These are phyloP conservation scores for Allobates femoralis DNA, from an alignment of 2,797 vertebrate genomes.

Conservation along the genomic window DNA sequence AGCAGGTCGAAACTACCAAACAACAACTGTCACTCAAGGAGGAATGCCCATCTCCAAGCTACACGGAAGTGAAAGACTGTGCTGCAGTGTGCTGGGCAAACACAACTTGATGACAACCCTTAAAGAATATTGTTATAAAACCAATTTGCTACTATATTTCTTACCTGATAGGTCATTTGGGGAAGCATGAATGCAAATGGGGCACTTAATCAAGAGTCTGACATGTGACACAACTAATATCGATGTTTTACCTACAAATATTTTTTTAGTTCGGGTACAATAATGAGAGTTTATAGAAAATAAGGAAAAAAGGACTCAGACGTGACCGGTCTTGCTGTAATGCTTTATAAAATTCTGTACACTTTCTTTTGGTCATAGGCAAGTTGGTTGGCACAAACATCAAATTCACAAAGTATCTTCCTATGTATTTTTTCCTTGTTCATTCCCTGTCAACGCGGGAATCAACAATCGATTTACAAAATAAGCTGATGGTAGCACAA, in stretches of 20 bases:
- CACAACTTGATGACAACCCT: too few relatives aligned
- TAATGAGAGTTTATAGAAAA: conserved; percentile 30
- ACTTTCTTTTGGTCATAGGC: conserved; percentile 83
- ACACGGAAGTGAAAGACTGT: too few relatives aligned
- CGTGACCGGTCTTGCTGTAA: conserved; percentile 27
- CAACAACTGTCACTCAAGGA: too few relatives aligned
- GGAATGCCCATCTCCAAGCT: too few relatives aligned
- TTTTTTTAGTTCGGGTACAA: background rate
- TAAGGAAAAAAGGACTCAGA: conserved; percentile 56
- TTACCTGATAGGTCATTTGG: too few relatives aligned
- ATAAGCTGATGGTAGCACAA: conserved; percentile 87
- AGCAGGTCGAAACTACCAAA: too few relatives aligned
- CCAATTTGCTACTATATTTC: too few relatives aligned
- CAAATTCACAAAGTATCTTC: conserved; percentile 72
- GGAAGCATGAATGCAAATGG: background rate
- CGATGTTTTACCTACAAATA: too few relatives aligned
- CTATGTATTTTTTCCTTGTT: conserved; percentile 68
- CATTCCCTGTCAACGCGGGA: conserved; percentile 72
- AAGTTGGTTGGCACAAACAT: conserved; percentile 78
- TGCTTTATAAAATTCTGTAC: conserved; percentile 81
- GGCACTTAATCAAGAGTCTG: too few relatives aligned
- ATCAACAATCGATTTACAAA: conserved; percentile 79
- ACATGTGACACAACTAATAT: too few relatives aligned
- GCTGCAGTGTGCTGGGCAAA: too few relatives aligned
- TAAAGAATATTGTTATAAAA: too few relatives aligned